Conservation (phyloP, 2,113 vertebrate species). For the Dicrurus megarhynchus region DNA sequence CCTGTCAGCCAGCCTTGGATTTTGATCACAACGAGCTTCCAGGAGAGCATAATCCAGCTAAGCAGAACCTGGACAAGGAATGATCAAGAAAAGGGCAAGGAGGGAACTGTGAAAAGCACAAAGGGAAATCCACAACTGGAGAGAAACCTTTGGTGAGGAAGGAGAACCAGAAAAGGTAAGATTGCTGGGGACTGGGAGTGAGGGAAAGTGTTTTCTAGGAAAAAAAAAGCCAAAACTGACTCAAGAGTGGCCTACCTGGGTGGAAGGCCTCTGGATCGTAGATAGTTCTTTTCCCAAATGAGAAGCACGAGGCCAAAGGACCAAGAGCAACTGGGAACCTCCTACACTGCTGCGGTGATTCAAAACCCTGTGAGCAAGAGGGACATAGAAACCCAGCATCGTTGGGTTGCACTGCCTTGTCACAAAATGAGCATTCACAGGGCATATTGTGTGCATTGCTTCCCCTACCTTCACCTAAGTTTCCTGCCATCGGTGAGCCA, state of each 20-base stretch:
- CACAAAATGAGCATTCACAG: constrained; percentile 37
- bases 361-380: constrained; percentile 70
- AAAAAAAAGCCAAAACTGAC: constrained; percentile 60
- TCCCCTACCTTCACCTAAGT: not conserved
- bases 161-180: constrained; percentile 54
- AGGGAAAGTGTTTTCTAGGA: constrained; percentile 27
- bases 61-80: constrained; percentile 10
- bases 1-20: not conserved
- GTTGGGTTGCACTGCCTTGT: constrained; percentile 66
- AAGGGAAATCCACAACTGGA: constrained; percentile 34
- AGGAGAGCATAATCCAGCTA: not conserved
- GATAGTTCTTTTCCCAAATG: constrained; percentile 68
- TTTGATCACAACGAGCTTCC: not conserved
- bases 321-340: constrained; percentile 67
- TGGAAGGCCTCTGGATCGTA: constrained; percentile 65
- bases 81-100: constrained; percentile 18
- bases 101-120: not conserved
- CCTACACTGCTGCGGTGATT: constrained; percentile 67
- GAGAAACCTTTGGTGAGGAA: constrained; percentile 47
- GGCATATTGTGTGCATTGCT: not conserved
- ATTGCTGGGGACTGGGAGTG: constrained; percentile 21
- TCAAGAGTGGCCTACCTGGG: constrained; percentile 67
- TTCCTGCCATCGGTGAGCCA: not conserved
- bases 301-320: constrained; percentile 68
- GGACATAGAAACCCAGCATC: constrained; percentile 72